These are phyloP conservation scores for Paramuricea clavata DNA, from an alignment of 92 coral and sea anemone species.

Conservation along the genomic window DNA sequence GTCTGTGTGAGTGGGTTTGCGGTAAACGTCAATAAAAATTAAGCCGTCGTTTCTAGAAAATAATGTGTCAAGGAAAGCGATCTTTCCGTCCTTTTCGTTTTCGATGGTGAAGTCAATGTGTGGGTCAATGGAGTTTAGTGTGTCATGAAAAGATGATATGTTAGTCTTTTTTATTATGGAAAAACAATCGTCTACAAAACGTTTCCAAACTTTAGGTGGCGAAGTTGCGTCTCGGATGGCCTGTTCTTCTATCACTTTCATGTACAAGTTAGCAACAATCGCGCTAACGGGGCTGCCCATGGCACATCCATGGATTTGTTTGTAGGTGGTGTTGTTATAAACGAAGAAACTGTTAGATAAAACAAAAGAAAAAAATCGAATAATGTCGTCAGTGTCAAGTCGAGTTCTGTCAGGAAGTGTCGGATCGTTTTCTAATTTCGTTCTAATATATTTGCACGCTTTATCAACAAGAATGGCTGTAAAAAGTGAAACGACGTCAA, in stretches of 20 bases:
- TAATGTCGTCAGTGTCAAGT: conserved; percentile 26
- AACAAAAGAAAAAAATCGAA: background rate
- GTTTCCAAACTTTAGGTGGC: conserved; percentile 58
- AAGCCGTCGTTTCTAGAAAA: background rate
- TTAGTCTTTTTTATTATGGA: background rate
- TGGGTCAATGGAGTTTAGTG: background rate
- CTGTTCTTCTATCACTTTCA: conserved; percentile 48
- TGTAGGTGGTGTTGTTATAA: conserved; percentile 25
- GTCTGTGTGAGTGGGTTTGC: conserved; percentile 22
- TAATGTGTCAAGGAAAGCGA: conserved; percentile 8
- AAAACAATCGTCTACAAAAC: conserved; percentile 38
- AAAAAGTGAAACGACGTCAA: conserved; percentile 59
- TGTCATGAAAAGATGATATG: background rate
- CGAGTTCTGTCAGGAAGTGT: background rate
- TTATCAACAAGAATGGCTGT: conserved; percentile 57
- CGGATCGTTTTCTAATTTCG: conserved; percentile 30
- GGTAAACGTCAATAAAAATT: background rate
- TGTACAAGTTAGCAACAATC: conserved; percentile 51
- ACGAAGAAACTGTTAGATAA: conserved; percentile 42
- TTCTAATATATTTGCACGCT: conserved; percentile 42
- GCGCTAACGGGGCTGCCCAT: conserved; percentile 63
- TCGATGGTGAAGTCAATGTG: conserved; percentile 5
- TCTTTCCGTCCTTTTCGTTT: conserved; percentile 8
- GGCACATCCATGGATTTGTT: conserved; percentile 59
- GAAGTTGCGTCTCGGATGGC: conserved; percentile 15